Conservation (phyloP, 2,888 invertebrate genomes). For the Oxyscelio sp. region DNA sequence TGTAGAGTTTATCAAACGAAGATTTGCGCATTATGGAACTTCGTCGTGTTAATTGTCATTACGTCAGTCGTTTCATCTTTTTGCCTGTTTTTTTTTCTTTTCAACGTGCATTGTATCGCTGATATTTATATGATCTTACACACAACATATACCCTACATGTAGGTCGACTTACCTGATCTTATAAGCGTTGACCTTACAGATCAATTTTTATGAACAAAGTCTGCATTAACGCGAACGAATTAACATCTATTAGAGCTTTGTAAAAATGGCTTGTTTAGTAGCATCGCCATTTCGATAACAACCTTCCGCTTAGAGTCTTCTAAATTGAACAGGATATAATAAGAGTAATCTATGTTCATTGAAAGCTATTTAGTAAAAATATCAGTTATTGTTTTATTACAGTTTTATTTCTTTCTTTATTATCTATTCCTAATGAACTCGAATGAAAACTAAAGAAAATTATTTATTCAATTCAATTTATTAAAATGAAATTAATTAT, state of each 20-base stretch:
- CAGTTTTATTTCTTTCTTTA: no score
- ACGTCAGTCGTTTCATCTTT: no score
- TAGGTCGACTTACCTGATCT: slow-evolving; percentile 73
- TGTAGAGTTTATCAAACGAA: slow-evolving; percentile 36
- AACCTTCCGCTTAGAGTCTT: slow-evolving; percentile 39
- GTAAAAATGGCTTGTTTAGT: slow-evolving; percentile 56
- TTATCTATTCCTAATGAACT: no score
- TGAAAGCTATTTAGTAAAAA: neutral
- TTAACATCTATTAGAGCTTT: slow-evolving; percentile 38
- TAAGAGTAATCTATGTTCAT: slow-evolving; percentile 7
- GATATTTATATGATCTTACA: slow-evolving; percentile 29
- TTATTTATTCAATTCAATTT: no score
- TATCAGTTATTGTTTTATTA: no score
- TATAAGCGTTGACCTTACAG: slow-evolving; percentile 58
- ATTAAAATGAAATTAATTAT: no score
- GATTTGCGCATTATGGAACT: slow-evolving; percentile 43
- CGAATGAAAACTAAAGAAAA: no score
- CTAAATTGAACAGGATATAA: slow-evolving; percentile 28
- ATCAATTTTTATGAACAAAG: slow-evolving; percentile 33
- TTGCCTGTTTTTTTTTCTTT: neutral
- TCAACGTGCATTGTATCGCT: slow-evolving; percentile 1
- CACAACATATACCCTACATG: slow-evolving; percentile 16
- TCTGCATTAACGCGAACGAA: slow-evolving; percentile 49
- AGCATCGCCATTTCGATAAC: slow-evolving; percentile 23
- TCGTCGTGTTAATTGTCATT: slow-evolving; percentile 34